Evolutionary conservation across 2,888 invertebrate species (phyloP), one percentile per base, ranked within the genome.

Genomic region (Orthosia gothica): DNA sequence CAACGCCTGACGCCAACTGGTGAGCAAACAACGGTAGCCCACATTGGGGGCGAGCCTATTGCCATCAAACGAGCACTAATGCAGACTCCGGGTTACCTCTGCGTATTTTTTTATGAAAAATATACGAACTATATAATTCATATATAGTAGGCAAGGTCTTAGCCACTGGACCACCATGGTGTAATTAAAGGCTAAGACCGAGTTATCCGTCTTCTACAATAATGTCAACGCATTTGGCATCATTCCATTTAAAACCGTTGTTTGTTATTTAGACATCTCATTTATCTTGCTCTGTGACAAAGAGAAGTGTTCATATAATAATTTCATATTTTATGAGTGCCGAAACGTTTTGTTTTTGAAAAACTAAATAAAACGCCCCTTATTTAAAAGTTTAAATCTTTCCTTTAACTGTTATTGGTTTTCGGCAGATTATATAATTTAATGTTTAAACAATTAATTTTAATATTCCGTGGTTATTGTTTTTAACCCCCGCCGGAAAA

Each of bases 211-310:
- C 61, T 79, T 49, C 61, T 16, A 71, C 40, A 83, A 79, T 74
- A 63, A 80, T 81, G 73, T 77, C 73, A 80, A 81, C 80, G 83
- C 84, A 84, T 89, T 90, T 90, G 90, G 90, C 88, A 87, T 85
- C 68, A 79, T 81, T 89, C 87, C 89, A 89, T 81, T 82, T 71
- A 65, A 69, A 79, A 83, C 77, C 82, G 67, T 80, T 83, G 72
- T 84, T 81, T 79, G 64, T 74, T 69, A 72, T 76, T 84, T 71
- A 77, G 79, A 82, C 55, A 77, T 74, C 71, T 71, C 75, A 84
- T 83, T 77, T 77, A 79, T 84, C 70, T 76, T 80, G 18, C 70
- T 58, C 23, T 65, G 70, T 74, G 63, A 76, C 79, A 87, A 82
- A 81, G 74, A 70, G 68, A 70, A 71, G 76, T 75, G 76, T 87